Evolutionary conservation across 2,888 invertebrate species (phyloP).

Genomic region (Liodrosophila aerea): DNA sequence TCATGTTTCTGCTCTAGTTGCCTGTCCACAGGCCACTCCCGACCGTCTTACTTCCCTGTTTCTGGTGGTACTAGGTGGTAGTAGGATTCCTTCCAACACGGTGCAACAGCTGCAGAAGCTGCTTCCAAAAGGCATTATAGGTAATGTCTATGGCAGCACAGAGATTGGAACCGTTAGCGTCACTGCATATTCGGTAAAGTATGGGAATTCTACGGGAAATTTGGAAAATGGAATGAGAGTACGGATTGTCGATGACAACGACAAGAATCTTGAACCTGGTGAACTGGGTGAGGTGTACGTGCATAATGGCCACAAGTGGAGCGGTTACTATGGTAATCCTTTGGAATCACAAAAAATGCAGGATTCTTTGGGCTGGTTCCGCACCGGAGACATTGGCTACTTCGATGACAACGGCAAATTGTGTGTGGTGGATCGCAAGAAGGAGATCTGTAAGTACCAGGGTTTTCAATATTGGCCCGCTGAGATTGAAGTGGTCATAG

Average conservation of each 20-base stretch:
- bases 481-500: constrained; percentile 76
- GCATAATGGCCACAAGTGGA: constrained; percentile 59
- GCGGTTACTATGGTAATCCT: constrained; percentile 76
- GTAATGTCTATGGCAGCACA: constrained; percentile 69
- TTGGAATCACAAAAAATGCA: constrained; percentile 63
- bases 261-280: constrained; percentile 54
- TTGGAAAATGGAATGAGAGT: constrained; percentile 49
- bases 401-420: constrained; percentile 77
- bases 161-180: constrained; percentile 62
- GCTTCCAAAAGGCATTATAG: constrained; percentile 53
- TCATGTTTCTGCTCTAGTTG: constrained; percentile 56
- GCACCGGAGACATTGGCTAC: constrained; percentile 80
- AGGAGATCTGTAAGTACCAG: constrained; percentile 79
- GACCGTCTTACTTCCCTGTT: constrained; percentile 56
- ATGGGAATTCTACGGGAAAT: constrained; percentile 68
- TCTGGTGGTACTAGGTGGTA: constrained; percentile 63
- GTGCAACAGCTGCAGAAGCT: constrained; percentile 54
- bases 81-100: constrained; percentile 47
- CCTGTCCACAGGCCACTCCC: constrained; percentile 49
- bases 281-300: constrained; percentile 77
- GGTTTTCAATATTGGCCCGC: constrained; percentile 76
- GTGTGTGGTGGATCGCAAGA: constrained; percentile 77
- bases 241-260: constrained; percentile 71
- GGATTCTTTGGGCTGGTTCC: constrained; percentile 76
- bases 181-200: constrained; percentile 53